Percentiles rank a stretch among this genome's conserved stretches.
Conservation (phyloP, 2,888 invertebrate species). For the Tachina grossa region DNA sequence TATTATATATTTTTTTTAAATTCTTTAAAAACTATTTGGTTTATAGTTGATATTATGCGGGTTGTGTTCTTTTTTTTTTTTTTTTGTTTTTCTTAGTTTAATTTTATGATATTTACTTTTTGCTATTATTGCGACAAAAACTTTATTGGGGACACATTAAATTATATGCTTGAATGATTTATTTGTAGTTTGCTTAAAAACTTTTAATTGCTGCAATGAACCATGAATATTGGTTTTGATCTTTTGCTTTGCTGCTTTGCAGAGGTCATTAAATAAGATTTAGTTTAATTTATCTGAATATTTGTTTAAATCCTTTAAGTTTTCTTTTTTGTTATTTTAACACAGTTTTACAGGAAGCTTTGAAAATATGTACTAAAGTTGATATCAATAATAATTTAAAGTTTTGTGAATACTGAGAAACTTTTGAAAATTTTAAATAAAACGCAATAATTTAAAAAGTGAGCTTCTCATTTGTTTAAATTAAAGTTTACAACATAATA, state of each 20-base stretch:
- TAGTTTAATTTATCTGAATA: background rate
- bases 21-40: slow-evolving; percentile 23
- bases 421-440: no score
- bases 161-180: slow-evolving; percentile 56
- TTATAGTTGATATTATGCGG: slow-evolving; percentile 46
- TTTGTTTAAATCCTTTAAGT: background rate
- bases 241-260: slow-evolving; percentile 6
- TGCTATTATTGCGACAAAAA: slow-evolving; percentile 53
- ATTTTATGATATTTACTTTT: slow-evolving; percentile 5
- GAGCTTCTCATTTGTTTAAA: no score
- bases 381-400: no score
- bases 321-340: no score
- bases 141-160: slow-evolving; percentile 57
- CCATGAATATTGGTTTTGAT: slow-evolving; percentile 67
- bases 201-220: slow-evolving; percentile 72
- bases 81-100: background rate
- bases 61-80: slow-evolving; percentile 1
- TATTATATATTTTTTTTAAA: background rate
- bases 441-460: no score
- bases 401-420: no score
- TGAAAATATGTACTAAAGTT: no score
- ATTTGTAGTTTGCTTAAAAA: slow-evolving; percentile 49
- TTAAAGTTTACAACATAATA: no score
- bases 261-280: slow-evolving; percentile 45
- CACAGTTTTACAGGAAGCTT: background rate